A percentile compares a stretch with the other conserved stretches of the same genome.
These are phyloP conservation scores for Hozukius guyotensis DNA, from an alignment of 2,797 vertebrate species.

Conservation along the genomic window DNA sequence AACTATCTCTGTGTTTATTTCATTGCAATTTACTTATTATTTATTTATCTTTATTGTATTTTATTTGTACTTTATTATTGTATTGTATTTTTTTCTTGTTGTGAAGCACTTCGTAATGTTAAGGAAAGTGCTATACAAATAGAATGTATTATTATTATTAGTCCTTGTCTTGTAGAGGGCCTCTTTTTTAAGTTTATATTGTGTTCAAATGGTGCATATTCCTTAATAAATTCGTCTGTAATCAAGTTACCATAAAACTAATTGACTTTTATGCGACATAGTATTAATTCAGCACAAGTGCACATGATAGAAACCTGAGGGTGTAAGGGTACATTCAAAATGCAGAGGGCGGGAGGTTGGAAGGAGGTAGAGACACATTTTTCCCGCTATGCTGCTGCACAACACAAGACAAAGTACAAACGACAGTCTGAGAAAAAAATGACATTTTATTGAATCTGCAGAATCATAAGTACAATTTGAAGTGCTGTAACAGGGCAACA, in stretches of 20 bases:
- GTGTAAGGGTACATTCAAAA: not conserved
- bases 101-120: too few relatives aligned
- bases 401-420: not conserved
- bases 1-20: too few relatives aligned
- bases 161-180: not conserved
- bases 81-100: too few relatives aligned
- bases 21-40: too few relatives aligned
- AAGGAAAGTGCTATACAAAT: too few relatives aligned
- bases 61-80: too few relatives aligned
- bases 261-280: not conserved
- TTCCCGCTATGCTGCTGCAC: not conserved
- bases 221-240: not conserved
- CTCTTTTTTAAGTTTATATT: not conserved
- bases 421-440: constrained; percentile 80
- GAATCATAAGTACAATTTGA: constrained; percentile 84
- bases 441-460: constrained; percentile 86
- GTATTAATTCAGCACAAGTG: not conserved
- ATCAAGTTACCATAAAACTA: not conserved
- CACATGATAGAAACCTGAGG: not conserved
- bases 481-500: constrained; percentile 81
- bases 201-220: not conserved
- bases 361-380: not conserved
- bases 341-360: not conserved
- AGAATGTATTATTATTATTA: too few relatives aligned
- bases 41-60: too few relatives aligned